Evolutionary conservation across 2,113 vertebrate species (phyloP).

Genomic region (Phyllopteryx taeniolatus): DNA sequence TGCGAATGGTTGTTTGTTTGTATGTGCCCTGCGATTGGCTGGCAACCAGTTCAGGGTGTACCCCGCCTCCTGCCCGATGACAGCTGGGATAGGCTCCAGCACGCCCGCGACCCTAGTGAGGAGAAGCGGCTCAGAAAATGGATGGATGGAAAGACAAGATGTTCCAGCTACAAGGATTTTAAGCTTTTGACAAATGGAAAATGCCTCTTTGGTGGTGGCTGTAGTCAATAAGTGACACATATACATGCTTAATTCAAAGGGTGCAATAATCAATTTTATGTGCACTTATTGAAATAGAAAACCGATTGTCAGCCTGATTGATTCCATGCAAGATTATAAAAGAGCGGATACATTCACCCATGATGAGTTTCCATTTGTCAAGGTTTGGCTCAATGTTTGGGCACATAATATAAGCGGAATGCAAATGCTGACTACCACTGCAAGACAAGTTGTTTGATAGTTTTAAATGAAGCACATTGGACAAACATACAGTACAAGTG

Average conservation of each 20-base stretch:
- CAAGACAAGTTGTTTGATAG: too few species aligned
- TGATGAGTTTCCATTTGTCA: constrained; percentile 20
- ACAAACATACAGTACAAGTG: too few species aligned
- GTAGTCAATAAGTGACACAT: constrained; percentile 23
- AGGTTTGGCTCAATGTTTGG: not conserved
- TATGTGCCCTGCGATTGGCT: too few species aligned
- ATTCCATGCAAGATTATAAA: constrained; percentile 25
- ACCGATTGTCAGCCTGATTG: constrained; percentile 32
- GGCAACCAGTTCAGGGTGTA: too few species aligned
- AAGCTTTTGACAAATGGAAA: not conserved
- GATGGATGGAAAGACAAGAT: constrained; percentile 40
- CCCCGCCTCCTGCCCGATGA: too few species aligned
- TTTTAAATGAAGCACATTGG: too few species aligned
- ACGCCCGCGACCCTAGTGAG: too few species aligned
- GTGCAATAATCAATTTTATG: constrained; percentile 28
- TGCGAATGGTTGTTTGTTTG: too few species aligned
- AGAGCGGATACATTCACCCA: constrained; percentile 33
- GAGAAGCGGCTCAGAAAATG: too few species aligned
- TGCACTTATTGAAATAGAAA: constrained; percentile 41
- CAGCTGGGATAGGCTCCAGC: too few species aligned
- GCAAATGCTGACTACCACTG: too few species aligned
- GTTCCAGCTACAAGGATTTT: constrained; percentile 19
- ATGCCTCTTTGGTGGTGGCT: constrained; percentile 1
- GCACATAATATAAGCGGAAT: too few species aligned
- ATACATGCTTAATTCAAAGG: constrained; percentile 26